phyloP scores from a whole-genome alignment of 2,113 vertebrate species.

The Sus scrofa region DNA sequence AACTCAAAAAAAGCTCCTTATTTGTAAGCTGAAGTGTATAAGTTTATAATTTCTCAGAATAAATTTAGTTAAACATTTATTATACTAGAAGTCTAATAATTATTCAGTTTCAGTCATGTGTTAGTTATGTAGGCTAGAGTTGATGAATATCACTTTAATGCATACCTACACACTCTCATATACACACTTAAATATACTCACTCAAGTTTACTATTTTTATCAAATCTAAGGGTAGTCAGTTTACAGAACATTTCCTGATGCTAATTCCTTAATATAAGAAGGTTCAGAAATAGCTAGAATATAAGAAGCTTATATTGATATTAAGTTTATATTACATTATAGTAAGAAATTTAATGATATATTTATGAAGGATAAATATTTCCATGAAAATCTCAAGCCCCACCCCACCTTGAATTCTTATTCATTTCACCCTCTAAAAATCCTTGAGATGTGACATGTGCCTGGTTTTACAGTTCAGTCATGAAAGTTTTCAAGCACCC shows the following conservation, averaged over 20 bases:
- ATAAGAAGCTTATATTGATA: not conserved
- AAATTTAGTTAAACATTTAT: not conserved
- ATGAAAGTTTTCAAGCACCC: not conserved
- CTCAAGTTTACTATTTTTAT: not conserved
- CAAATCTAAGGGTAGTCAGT: not conserved
- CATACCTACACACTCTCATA: not conserved
- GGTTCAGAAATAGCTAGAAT: not conserved
- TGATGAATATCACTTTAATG: not conserved
- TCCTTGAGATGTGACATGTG: not conserved
- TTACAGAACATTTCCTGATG: not conserved
- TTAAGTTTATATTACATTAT: not conserved
- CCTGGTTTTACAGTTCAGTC: not conserved
- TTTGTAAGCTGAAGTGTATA: not conserved
- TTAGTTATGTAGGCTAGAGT: not conserved
- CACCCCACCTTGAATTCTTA: not conserved
- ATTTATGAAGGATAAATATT: not conserved
- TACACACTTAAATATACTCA: not conserved
- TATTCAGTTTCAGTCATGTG: not conserved
- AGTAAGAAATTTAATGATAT: not conserved
- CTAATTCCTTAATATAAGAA: constrained; percentile 17
- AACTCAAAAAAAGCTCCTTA: not conserved
- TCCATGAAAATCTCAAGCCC: not conserved
- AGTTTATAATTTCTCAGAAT: constrained; percentile 1
- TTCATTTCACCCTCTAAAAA: not conserved
- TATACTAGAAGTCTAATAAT: not conserved